Evolutionary conservation across 1,140 invertebrate genomes (phyloP), one percentile per base, ranked within the genome.

Genomic region (Aphis craccivora): DNA sequence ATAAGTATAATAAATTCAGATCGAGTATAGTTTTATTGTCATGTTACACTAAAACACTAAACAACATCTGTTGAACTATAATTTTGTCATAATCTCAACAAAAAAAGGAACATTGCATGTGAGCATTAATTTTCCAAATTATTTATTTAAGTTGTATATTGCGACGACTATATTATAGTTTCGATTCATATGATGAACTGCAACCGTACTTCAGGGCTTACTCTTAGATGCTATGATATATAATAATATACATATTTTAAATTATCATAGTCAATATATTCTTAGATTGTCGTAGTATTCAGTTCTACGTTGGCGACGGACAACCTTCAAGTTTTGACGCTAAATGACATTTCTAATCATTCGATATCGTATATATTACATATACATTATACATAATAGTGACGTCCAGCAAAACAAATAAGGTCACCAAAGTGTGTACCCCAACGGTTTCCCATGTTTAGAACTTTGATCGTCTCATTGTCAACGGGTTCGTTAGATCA

Each of bases 391-490:
- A 84, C 40, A 40, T 37, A 40, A 40, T 84, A 25, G 83, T 30
- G 37, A 40, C 37, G 83, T 40, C 60, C 30, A 76, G 30, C 14
- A 76, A 84, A 90, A 37, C 48, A 90, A 90, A 53, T 90, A 90
- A 90, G 88, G 88, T 90, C 89, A 67, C 51, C 55, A 90, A 53
- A 67, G 51, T 60, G 89, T 67, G 35, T 40, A 40, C 89, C 55
- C 89, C 89, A 67, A 90, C 23, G 51, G 89, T 90, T 60, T 90
- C 89, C 88, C 89, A 40, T 67, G 89, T 90, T 90, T 90, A 67
- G 89, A 90, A 90, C 84, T 86, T 45, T 76, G 37, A 20, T 67
- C n/a, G 89, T 90, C 55, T 90, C 89, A 90, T 90, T 90, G 89
- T 90, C 89, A 60, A 90, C 89, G 35, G 89, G 89, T 90, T 67